Evolutionary conservation across 2,797 vertebrate genomes (phyloP), one percentile per base, ranked within the genome.

Genomic region (Phoebastria nigripes): DNA sequence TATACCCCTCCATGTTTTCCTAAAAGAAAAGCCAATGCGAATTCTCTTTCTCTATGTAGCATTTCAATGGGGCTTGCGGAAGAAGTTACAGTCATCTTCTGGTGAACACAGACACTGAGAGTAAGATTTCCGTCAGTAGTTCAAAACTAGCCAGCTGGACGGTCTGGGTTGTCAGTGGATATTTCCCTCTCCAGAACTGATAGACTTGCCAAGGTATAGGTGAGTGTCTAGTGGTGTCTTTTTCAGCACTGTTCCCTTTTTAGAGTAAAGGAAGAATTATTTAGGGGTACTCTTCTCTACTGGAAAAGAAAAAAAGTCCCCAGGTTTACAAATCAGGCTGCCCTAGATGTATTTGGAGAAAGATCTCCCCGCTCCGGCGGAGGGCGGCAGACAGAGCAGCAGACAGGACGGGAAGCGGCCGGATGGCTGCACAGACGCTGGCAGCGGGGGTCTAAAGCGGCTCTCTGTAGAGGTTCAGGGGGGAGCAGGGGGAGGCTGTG

Each of bases 331-430:
- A 37, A 46, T 37, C 31, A 56, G 69, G 6, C 28, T 69, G 24
- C 11, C 35, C 14, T 29, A 25, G 54, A 8, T n/a, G 8, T 7
- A 15, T 37, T 5, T 78, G 41, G 31, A 47, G 22, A 25, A 67
- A 81, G 31, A 49, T 2, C 3, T 76, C 19, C 15, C 17, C 3
- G 1, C 26, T 85, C 8, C 3, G 6, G 31, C 0, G 2, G 15
- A 51, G 16, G 9, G 21, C 2, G 1, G 46, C 46, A 82, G 54
- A 25, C 3, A 1, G 47, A 70, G 44, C 12, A 42, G 24, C 70
- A 74, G 49, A 12, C 2, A 0, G 52, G 8, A 11, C 1, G 2
- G 37, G 42, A 80, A 39, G 41, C 3, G 12, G 54, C 12, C 1
- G 15, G 41, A 42, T 28, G 46, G 31, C 37, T 82, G 35, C 26